These are phyloP conservation scores for Stenichneumon culpator DNA, from an alignment of 2,888 invertebrate species.

Conservation along the genomic window DNA sequence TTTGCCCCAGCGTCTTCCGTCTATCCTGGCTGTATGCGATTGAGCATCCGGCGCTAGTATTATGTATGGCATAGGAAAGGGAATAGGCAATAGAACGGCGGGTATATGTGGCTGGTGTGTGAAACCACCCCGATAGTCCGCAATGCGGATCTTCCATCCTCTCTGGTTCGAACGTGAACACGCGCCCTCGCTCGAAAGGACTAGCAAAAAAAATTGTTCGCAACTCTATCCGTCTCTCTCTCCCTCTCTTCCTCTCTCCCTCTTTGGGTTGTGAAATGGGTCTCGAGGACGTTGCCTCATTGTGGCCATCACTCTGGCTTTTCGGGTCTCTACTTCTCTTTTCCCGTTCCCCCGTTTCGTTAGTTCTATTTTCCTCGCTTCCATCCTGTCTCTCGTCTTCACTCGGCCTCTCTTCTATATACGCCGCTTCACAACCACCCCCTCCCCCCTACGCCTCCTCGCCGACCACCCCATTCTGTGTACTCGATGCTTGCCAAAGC, in stretches of 20 bases:
- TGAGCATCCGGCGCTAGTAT: constrained; percentile 9
- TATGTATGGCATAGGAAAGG: constrained; percentile 49
- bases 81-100: constrained; percentile 45
- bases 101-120: constrained; percentile 64
- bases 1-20: neutral
- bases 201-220: constrained; percentile 72
- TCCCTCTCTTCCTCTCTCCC: neutral
- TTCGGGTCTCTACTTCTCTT: constrained; percentile 37
- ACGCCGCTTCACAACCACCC: constrained; percentile 5
- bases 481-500: constrained; percentile 63
- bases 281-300: constrained; percentile 62
- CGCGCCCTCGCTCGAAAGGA: constrained; percentile 67
- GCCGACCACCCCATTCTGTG: constrained; percentile 41
- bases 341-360: constrained; percentile 24
- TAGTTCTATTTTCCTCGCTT: constrained; percentile 54
- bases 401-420: constrained; percentile 18
- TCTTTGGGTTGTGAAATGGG: constrained; percentile 56
- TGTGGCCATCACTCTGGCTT: constrained; percentile 66
- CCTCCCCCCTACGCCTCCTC: neutral
- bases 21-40: neutral
- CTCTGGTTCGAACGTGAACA: constrained; percentile 74
- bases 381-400: constrained; percentile 52
- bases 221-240: constrained; percentile 43
- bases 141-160: constrained; percentile 79
- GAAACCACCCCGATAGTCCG: constrained; percentile 81